A percentile compares a stretch with the other conserved stretches of the same genome.
These are phyloP conservation scores for Holocentrus rufus DNA, from an alignment of 2,797 vertebrate species.

Conservation along the genomic window DNA sequence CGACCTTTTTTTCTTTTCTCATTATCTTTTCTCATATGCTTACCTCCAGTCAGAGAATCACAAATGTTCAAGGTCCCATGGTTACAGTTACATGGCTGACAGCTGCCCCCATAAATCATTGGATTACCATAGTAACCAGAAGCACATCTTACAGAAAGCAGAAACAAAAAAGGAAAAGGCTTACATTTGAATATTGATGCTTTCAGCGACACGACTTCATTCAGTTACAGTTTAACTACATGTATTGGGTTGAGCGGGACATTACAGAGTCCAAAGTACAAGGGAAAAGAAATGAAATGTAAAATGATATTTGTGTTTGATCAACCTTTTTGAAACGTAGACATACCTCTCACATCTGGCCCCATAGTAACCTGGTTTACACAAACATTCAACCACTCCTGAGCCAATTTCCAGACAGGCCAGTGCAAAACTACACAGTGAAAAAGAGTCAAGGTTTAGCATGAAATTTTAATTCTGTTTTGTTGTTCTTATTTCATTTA, in stretches of 20 bases:
- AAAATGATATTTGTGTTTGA: slow-evolving; percentile 7
- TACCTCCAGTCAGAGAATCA: slow-evolving; percentile 86
- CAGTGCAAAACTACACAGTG: slow-evolving; percentile 69
- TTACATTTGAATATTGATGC: background rate
- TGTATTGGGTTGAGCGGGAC: background rate
- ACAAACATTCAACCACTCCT: slow-evolving; percentile 65
- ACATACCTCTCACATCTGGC: slow-evolving; percentile 73
- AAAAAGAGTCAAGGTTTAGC: background rate
- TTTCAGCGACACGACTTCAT: background rate
- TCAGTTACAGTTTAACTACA: background rate
- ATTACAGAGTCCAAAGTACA: rapidly evolving
- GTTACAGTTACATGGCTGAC: slow-evolving; percentile 85
- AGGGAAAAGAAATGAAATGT: too few species aligned
- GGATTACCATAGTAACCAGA: slow-evolving; percentile 90
- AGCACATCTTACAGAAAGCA: slow-evolving; percentile 82
- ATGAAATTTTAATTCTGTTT: background rate
- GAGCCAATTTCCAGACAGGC: slow-evolving; percentile 60
- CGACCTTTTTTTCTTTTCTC: background rate
- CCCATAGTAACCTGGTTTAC: slow-evolving; percentile 69
- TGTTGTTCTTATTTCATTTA: too few species aligned
- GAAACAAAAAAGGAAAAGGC: slow-evolving; percentile 10
- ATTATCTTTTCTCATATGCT: slow-evolving; percentile 16
- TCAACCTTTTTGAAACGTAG: background rate
- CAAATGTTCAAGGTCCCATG: slow-evolving; percentile 77
- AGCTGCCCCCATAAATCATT: slow-evolving; percentile 78